These are phyloP conservation scores for Apis mellifera DNA, from an alignment of 1,140 invertebrate genomes.

Conservation along the genomic window Amel_HAv3.1 CM009943.2:2537501-2538000, in stretches of 20 bases:
- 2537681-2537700: conserved; percentile 58
- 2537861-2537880: conserved; percentile 54
- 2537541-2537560: background rate
- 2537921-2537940: conserved; percentile 59
- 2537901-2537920: conserved; percentile 33
- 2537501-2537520: background rate
- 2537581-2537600: background rate
- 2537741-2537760: conserved; percentile 71
- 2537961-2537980: conserved; percentile 44
- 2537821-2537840: conserved; percentile 63
- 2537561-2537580: background rate
- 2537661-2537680: background rate
- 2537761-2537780: conserved; percentile 74
- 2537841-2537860: conserved; percentile 56
- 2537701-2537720: conserved; percentile 60
- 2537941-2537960: conserved; percentile 60
- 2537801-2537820: conserved; percentile 70
- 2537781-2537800: conserved; percentile 75
- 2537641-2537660: background rate
- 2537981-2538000: background rate
- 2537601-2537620: background rate
- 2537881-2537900: conserved; percentile 54
- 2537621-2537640: background rate
- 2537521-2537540: background rate
- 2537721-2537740: conserved; percentile 72